phyloP scores from a whole-genome alignment of 2,113 vertebrate species.

The Nicator chloris region DNA sequence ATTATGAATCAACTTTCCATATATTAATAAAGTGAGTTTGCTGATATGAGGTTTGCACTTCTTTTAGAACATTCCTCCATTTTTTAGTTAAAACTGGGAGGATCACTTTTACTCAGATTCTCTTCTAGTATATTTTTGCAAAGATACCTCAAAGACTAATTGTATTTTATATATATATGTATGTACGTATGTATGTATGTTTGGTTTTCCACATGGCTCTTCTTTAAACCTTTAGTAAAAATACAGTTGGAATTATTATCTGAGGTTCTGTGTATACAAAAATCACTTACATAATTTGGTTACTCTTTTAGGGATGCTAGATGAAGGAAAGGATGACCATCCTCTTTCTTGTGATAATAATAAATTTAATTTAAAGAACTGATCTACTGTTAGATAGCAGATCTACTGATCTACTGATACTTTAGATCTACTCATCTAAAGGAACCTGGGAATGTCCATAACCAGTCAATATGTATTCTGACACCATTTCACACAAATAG shows the following conservation, averaged over 20 bases:
- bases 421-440: neutral
- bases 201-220: neutral
- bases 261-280: neutral
- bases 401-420: too few species aligned
- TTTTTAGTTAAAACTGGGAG: neutral
- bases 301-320: neutral
- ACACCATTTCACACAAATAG: neutral
- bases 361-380: too few species aligned
- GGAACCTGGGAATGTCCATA: neutral
- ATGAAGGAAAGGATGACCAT: neutral
- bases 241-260: neutral
- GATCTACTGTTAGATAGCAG: too few species aligned
- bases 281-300: neutral
- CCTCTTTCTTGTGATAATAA: neutral
- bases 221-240: neutral
- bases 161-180: neutral
- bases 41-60: neutral
- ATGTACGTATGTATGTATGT: neutral
- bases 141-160: neutral
- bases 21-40: neutral
- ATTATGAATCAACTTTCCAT: neutral
- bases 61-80: neutral
- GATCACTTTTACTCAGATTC: neutral
- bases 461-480: neutral
- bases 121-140: neutral